Evolutionary conservation across 2,113 vertebrate genomes (phyloP).

Genomic region (Hyla sarda): DNA sequence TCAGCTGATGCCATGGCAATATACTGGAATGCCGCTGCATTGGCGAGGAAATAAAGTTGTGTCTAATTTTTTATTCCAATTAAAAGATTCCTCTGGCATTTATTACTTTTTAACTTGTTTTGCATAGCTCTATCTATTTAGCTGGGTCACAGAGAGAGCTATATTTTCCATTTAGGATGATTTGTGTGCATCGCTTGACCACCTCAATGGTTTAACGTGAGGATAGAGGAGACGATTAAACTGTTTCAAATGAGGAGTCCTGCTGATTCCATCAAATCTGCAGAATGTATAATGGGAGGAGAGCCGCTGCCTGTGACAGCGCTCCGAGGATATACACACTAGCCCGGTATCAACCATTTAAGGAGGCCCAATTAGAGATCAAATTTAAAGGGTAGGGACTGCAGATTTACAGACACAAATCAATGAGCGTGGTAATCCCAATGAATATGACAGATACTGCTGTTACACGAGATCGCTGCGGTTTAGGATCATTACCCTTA

Average conservation of each 20-base stretch:
- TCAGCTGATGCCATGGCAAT: conserved; percentile 74
- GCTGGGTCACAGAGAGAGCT: conserved; percentile 91
- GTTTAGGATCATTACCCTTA: conserved; percentile 90
- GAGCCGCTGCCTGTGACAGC: conserved; percentile 86
- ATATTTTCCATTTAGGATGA: conserved; percentile 94
- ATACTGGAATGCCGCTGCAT: conserved; percentile 80
- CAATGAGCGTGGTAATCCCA: conserved; percentile 88
- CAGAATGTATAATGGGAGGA: conserved; percentile 98
- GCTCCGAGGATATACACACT: conserved; percentile 84
- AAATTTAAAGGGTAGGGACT: conserved; percentile 82
- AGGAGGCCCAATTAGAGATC: conserved; percentile 94
- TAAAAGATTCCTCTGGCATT: conserved; percentile 95
- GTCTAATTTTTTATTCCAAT: conserved; percentile 91
- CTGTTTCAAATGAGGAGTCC: conserved; percentile 92
- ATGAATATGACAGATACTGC: conserved; percentile 93
- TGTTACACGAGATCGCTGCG: conserved; percentile 84
- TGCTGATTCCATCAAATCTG: conserved; percentile 98
- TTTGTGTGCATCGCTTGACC: conserved; percentile 98
- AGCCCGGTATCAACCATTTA: conserved; percentile 94
- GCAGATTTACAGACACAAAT: conserved; percentile 95
- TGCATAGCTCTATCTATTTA: conserved; percentile 91
- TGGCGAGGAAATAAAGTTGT: conserved; percentile 75
- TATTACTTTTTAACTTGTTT: conserved; percentile 95
- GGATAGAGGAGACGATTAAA: conserved; percentile 90
- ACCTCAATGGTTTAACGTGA: conserved; percentile 89